Evolutionary conservation across 2,113 vertebrate genomes (phyloP).

Genomic region (Burhinus bistriatus): DNA sequence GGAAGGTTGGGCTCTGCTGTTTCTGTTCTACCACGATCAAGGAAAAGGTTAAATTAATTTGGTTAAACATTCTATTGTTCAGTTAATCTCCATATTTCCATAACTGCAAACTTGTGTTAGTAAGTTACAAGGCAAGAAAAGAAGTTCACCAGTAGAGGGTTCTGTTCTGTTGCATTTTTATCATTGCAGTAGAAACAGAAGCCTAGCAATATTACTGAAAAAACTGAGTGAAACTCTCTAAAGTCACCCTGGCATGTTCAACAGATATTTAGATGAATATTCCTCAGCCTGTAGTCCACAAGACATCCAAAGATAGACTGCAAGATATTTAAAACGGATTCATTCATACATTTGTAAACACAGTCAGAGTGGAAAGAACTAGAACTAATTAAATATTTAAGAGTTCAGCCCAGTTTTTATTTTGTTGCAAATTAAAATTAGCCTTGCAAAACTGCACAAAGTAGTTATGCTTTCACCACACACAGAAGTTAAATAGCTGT

Average conservation of each 20-base stretch:
- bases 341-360: not conserved
- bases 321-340: not conserved
- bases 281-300: not conserved
- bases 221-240: not conserved
- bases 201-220: not conserved
- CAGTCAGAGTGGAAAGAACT: not conserved
- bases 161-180: not conserved
- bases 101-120: not conserved
- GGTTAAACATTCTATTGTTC: not conserved
- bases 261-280: not conserved
- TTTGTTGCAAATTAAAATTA: not conserved
- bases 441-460: not conserved
- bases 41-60: not conserved
- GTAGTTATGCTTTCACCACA: not conserved
- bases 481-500: not conserved
- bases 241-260: not conserved
- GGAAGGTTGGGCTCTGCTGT: not conserved
- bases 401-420: not conserved
- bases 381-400: not conserved
- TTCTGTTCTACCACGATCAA: not conserved
- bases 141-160: not conserved
- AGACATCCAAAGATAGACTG: not conserved
- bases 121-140: not conserved
- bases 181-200: not conserved
- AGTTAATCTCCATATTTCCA: not conserved